These are phyloP conservation scores for Clitarchus hookeri DNA, from an alignment of 2,888 invertebrate genomes.

Conservation along the genomic window DNA sequence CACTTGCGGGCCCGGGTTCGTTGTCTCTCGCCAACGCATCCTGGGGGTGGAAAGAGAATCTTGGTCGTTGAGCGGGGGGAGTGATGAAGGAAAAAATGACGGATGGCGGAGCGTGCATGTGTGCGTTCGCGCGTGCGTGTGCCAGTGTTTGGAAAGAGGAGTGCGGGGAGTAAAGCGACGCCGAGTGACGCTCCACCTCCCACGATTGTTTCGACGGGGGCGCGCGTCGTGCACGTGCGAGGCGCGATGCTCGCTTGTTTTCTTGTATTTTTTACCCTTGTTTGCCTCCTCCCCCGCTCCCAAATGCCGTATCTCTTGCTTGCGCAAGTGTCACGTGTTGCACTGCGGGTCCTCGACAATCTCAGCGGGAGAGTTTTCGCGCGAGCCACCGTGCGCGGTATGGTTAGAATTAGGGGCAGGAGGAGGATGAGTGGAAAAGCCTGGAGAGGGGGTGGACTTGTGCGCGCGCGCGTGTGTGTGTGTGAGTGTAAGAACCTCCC, in stretches of 20 bases:
- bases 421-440: background rate
- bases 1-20: too few relatives aligned
- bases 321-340: slow-evolving; percentile 1
- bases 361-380: slow-evolving; percentile 34
- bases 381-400: background rate
- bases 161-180: background rate
- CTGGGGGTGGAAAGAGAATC: background rate
- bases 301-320: background rate
- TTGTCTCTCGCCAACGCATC: too few relatives aligned
- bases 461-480: background rate
- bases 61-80: background rate
- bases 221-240: slow-evolving; percentile 32
- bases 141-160: background rate
- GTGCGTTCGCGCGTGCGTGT: background rate
- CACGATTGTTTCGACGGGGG: slow-evolving; percentile 12
- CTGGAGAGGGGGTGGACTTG: background rate
- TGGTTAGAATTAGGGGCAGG: background rate
- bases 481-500: background rate
- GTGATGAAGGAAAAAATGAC: background rate
- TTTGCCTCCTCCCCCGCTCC: background rate
- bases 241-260: slow-evolving; percentile 2
- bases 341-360: slow-evolving; percentile 10
- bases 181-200: background rate
- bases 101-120: background rate
- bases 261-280: slow-evolving; percentile 23